phyloP scores from a whole-genome alignment of 2,797 vertebrate species.

The Hozukius guyotensis region DNA sequence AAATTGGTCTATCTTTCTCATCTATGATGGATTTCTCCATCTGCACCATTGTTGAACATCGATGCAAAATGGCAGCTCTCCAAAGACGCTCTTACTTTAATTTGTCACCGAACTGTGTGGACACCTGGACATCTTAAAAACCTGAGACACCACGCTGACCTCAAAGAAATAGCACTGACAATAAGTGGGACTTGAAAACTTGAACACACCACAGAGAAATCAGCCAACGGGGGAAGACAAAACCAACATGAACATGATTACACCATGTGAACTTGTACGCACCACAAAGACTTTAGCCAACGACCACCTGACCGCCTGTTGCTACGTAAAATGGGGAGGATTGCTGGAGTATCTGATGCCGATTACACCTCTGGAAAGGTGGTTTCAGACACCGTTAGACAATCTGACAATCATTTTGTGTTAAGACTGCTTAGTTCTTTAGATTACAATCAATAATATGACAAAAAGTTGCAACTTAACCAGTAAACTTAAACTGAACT shows the following conservation, averaged over 20 bases:
- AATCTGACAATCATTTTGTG: not conserved
- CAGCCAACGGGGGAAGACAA: not conserved
- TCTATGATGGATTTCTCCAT: not conserved
- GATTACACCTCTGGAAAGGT: no score
- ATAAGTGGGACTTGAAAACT: not conserved
- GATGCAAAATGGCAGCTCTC: not conserved
- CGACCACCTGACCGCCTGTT: not conserved
- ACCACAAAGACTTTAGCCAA: not conserved
- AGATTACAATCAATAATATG: not conserved
- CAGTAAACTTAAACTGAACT: not conserved
- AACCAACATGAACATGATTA: not conserved
- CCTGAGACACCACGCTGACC: no score
- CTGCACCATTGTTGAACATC: not conserved
- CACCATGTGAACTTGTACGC: not conserved
- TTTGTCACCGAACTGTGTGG: not conserved
- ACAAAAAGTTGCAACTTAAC: not conserved
- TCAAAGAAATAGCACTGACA: not conserved
- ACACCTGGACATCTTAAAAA: not conserved
- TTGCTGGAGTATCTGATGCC: no score
- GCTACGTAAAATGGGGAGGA: no score
- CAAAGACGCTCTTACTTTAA: not conserved
- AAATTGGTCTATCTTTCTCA: not conserved
- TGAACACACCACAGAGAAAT: not conserved
- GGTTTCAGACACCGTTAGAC: no score
- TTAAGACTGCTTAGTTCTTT: not conserved